Base-by-base conservation (phyloP, 2,888 invertebrate species). In the Isoperla grammatica region DNA sequence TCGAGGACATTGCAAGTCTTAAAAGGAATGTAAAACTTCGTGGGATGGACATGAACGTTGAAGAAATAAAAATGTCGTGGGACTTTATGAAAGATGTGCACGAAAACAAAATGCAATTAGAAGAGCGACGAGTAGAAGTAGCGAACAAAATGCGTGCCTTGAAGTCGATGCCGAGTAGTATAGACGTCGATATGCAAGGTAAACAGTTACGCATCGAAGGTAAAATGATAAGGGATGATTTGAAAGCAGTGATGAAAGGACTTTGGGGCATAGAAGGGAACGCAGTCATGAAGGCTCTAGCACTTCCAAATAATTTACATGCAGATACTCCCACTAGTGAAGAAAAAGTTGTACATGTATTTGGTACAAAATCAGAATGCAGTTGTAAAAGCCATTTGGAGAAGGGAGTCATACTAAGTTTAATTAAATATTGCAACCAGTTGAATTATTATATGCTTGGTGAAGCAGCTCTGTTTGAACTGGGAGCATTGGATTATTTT, bases 181-280 rank as follows among this genome's bases (percentile, higher is more conserved):
- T 66, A 56, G 68, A 73, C 0, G 70, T 73, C 53, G 67, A 15
- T 13, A 20, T 73, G 62, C 69, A 75, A 5, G 73, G 78, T 5
- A 46, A 46, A 22, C 2, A 20, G 12, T 20, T 22, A 70, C 72
- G 81, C 12, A 81, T 57, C 19, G 49, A 83, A 67, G 77, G 76
- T 0, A 76, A 76, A 67, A 68, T 78, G 2, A 54, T 87, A 0
- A 80, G 82, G 68, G 80, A 82, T 46, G 84, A 88, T 65, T 71
- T 86, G n/a, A 86, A 82, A 70, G 74, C 75, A 29, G 68, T 89
- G 1, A 86, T 82, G 69, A 75, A 78, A 11, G 76, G 79, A 45
- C 72, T 85, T n/a, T 86, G 87, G 79, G 81, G 82, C n/a, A 76
- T 90, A 5, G 88, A 91, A 71, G 86, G 88, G 70, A 79, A 79